Evolutionary conservation across 2,113 vertebrate species (phyloP).

Genomic region (Thinocorus orbignyianus): DNA sequence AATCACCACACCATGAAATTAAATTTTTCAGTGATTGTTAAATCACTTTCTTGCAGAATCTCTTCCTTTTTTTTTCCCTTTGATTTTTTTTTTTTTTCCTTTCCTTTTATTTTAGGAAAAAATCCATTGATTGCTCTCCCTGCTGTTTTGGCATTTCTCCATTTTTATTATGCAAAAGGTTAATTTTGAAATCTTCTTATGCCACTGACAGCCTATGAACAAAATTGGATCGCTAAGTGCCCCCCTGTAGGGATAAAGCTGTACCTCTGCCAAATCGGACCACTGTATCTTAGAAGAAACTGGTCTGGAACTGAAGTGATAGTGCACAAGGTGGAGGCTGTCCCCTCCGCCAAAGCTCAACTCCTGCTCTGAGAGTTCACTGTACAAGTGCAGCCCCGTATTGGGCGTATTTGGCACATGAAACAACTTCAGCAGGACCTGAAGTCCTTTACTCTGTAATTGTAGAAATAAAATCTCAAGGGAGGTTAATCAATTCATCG

Average conservation of each 20-base stretch:
- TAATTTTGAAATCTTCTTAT: not conserved
- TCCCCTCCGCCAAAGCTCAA: not conserved
- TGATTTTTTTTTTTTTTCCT: no score
- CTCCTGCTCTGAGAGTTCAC: not conserved
- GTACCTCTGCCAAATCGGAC: not conserved
- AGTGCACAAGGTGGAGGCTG: not conserved
- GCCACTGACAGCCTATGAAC: not conserved
- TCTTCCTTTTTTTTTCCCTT: not conserved
- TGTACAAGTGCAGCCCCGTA: not conserved
- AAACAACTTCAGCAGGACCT: not conserved
- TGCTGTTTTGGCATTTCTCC: not conserved
- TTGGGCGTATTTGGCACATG: not conserved
- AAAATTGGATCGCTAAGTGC: not conserved
- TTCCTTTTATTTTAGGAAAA: not conserved
- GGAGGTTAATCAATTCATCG: not conserved
- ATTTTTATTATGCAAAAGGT: not conserved
- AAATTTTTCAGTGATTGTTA: not conserved
- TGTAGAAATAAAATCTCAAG: not conserved
- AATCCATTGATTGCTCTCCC: not conserved
- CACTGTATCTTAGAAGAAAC: not conserved
- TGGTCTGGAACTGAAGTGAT: not conserved
- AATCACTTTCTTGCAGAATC: not conserved
- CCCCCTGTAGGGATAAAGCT: not conserved
- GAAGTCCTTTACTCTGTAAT: not conserved
- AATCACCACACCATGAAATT: not conserved